A percentile compares a stretch with the other conserved stretches of the same genome.
These are phyloP conservation scores for Nycticryphes semicollaris DNA, from an alignment of 2,113 vertebrate genomes.

Conservation along the genomic window DNA sequence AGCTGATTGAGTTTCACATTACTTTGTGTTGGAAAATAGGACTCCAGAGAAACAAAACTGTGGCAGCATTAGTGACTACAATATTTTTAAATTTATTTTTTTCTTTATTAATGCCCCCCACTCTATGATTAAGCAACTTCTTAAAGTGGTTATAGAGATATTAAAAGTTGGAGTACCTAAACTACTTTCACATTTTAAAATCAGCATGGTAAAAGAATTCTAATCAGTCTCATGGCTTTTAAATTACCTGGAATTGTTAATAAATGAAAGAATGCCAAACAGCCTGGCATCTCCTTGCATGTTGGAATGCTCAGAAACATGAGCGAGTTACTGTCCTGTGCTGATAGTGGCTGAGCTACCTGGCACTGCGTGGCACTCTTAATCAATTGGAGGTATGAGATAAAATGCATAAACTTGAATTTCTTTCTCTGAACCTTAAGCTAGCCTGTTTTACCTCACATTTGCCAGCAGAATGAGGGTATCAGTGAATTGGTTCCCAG, in stretches of 20 bases:
- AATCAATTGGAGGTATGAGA: background rate
- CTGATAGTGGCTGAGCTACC: background rate
- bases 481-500: background rate
- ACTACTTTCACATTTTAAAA: background rate
- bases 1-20: background rate
- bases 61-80: background rate
- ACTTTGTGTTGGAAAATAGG: background rate
- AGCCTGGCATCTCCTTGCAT: background rate
- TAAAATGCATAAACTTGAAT: background rate
- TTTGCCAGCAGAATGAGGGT: background rate
- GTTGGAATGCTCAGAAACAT: background rate
- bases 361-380: rapidly evolving
- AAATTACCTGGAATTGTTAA: background rate
- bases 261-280: background rate
- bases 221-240: background rate
- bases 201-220: background rate
- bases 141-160: background rate
- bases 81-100: background rate
- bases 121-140: background rate
- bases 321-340: background rate
- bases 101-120: background rate
- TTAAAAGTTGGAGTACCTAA: background rate
- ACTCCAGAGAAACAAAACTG: background rate
- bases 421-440: background rate
- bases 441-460: background rate